A percentile compares a stretch with the other conserved stretches of the same genome.
These are phyloP conservation scores for Rhizomys pruinosus DNA, from an alignment of 2,113 vertebrate species.

Conservation along the genomic window DNA sequence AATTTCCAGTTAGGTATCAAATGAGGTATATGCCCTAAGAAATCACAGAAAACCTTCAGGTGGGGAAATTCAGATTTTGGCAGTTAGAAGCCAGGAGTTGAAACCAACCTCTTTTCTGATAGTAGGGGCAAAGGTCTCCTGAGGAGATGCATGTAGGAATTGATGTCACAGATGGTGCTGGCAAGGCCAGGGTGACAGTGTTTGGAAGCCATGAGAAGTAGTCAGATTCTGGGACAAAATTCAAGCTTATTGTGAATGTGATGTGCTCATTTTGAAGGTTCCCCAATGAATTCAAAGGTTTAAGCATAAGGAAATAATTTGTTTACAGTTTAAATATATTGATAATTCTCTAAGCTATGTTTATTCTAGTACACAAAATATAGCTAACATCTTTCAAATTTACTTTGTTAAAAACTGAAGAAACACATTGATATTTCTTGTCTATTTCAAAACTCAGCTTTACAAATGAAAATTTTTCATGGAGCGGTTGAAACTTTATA, in stretches of 20 bases:
- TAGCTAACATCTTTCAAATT: no score
- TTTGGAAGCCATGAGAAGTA: no score
- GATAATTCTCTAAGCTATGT: no score
- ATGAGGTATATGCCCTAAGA: background rate
- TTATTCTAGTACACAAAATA: no score
- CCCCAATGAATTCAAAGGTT: background rate
- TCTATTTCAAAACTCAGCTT: no score
- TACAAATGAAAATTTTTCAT: no score
- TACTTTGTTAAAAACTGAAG: no score
- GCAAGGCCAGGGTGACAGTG: no score
- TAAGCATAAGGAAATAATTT: no score
- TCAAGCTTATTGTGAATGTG: background rate
- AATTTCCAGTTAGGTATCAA: background rate
- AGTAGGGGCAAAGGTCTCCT: background rate
- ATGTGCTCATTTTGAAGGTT: background rate
- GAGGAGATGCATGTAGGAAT: background rate
- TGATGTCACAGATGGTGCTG: background rate
- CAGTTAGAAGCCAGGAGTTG: background rate
- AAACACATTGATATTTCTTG: no score
- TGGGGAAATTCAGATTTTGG: background rate
- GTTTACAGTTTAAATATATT: no score
- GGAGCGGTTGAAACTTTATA: no score
- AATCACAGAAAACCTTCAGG: background rate
- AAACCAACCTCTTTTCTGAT: background rate
- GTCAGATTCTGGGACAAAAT: background rate